Conservation (phyloP, 2,113 vertebrate species). For the Blennius ocellaris region DNA sequence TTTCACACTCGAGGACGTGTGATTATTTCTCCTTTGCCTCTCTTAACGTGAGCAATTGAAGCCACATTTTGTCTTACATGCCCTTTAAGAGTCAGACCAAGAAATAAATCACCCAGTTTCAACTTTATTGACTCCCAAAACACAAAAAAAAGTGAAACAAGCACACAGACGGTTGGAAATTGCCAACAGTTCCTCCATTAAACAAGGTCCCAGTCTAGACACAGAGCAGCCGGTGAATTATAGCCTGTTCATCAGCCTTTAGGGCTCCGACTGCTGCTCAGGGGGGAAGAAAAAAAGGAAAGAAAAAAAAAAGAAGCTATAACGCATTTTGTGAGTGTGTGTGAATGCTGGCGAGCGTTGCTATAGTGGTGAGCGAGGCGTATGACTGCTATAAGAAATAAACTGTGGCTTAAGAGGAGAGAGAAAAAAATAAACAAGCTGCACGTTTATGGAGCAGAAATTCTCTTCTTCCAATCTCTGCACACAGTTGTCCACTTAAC, state of each 20-base stretch:
- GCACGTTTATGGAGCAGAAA: constrained; percentile 10
- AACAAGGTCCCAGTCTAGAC: constrained; percentile 62
- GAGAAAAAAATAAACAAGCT: constrained; percentile 14
- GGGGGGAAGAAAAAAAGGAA: constrained; percentile 4
- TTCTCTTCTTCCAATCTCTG: constrained; percentile 35
- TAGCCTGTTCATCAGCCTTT: constrained; percentile 58
- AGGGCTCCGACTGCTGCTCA: constrained; percentile 39
- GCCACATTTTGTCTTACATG: constrained; percentile 3
- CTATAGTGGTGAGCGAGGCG: neutral
- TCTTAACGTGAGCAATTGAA: neutral
- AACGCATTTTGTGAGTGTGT: constrained; percentile 5
- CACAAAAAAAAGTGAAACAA: constrained; percentile 49
- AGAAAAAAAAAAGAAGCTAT: neutral
- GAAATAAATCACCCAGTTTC: constrained; percentile 38
- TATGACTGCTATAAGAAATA: constrained; percentile 31
- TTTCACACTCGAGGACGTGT: neutral
- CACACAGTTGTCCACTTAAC: constrained; percentile 55
- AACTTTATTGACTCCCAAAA: constrained; percentile 54
- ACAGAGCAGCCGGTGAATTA: constrained; percentile 70
- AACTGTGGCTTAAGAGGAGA: constrained; percentile 27
- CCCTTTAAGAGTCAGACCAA: constrained; percentile 15
- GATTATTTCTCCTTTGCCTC: neutral
- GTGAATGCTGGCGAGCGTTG: constrained; percentile 6
- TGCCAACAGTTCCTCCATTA: constrained; percentile 64
- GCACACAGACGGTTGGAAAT: constrained; percentile 57